A percentile compares a stretch with the other conserved stretches of the same genome.
These are phyloP conservation scores for Charadrius vociferus DNA, from an alignment of 2,113 vertebrate genomes.

Conservation along the genomic window DNA sequence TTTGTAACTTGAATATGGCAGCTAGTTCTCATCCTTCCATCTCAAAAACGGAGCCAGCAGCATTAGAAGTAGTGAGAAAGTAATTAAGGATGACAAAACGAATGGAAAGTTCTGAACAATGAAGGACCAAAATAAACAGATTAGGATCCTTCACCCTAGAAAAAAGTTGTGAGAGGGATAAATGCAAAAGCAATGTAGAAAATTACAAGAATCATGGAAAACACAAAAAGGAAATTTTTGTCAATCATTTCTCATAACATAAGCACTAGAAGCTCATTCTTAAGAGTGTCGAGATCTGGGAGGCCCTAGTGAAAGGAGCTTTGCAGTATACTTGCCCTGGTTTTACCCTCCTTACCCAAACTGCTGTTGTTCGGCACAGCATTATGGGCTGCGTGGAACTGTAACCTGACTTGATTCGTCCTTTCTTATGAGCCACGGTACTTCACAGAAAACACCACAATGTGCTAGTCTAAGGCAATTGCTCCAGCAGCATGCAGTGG, in stretches of 20 bases:
- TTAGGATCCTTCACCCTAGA: background rate
- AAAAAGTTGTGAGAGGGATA: background rate
- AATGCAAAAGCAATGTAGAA: background rate
- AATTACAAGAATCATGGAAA: background rate
- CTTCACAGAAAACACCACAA: background rate
- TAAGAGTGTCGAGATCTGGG: background rate
- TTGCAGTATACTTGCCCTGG: background rate
- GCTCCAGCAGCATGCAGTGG: background rate
- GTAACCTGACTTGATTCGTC: background rate
- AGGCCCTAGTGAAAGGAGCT: background rate
- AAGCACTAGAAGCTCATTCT: background rate
- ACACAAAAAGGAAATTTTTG: background rate
- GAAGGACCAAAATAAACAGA: background rate
- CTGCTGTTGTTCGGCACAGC: background rate
- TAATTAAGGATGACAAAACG: background rate
- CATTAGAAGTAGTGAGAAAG: background rate
- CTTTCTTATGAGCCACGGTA: background rate
- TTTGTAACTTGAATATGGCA: background rate
- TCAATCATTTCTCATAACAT: background rate
- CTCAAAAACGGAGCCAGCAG: background rate
- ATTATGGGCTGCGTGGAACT: background rate
- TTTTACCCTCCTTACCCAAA: background rate
- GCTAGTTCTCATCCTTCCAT: background rate
- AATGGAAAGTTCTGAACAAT: background rate
- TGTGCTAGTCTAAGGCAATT: accelerated